These are phyloP conservation scores for Fabriciana adippe DNA, from an alignment of 2,888 invertebrate species.

Conservation along the genomic window DNA sequence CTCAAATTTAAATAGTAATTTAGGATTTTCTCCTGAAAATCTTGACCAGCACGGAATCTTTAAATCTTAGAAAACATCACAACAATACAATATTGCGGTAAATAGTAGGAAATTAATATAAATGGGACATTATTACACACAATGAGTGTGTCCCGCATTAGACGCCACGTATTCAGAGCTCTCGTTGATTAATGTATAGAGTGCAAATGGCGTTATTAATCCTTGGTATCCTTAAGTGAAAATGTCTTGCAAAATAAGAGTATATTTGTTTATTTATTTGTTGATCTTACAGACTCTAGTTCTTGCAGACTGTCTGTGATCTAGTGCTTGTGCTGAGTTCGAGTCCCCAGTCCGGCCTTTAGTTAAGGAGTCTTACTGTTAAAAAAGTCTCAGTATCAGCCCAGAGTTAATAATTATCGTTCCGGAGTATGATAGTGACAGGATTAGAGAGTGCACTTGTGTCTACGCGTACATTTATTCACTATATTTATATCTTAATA, in stretches of 20 bases:
- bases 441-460: too few species aligned
- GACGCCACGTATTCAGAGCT: slow-evolving; percentile 2
- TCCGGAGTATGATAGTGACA: too few species aligned
- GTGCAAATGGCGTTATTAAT: slow-evolving; percentile 12
- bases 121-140: slow-evolving; percentile 13
- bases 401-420: too few species aligned
- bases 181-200: slow-evolving; percentile 13
- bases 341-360: too few species aligned
- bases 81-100: background rate
- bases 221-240: background rate
- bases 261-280: background rate
- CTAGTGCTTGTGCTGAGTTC: too few species aligned
- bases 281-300: too few species aligned
- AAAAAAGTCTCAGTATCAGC: too few species aligned
- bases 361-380: too few species aligned
- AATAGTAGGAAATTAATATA: slow-evolving; percentile 16
- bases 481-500: too few species aligned
- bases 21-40: background rate
- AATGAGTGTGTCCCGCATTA: slow-evolving; percentile 10
- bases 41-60: background rate
- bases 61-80: background rate
- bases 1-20: too few species aligned
- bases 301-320: too few species aligned
- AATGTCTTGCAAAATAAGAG: background rate
- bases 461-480: too few species aligned